phyloP scores from a whole-genome alignment of 2,888 invertebrate species.

The Phlogophora meticulosa region DNA sequence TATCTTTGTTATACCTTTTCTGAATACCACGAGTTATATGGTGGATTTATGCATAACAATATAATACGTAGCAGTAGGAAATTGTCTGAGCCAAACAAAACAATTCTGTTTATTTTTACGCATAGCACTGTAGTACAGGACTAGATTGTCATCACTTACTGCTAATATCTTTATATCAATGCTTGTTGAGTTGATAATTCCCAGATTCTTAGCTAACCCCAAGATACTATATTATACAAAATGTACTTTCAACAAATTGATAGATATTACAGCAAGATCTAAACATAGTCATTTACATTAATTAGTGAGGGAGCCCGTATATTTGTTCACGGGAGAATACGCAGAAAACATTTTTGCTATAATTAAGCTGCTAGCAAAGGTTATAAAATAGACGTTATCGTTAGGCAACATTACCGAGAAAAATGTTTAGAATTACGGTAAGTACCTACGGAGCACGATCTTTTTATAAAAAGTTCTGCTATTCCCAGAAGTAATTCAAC shows the following conservation, averaged over 20 bases:
- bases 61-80: conserved; percentile 36
- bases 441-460: not conserved
- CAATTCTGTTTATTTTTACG: conserved; percentile 48
- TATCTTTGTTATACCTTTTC: conserved; percentile 19
- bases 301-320: conserved; percentile 20
- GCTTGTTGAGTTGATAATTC: not conserved
- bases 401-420: conserved; percentile 36
- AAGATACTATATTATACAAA: conserved; percentile 1
- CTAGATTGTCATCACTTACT: conserved; percentile 27
- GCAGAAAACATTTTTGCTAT: conserved; percentile 43
- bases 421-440: conserved; percentile 33
- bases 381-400: conserved; percentile 44
- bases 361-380: conserved; percentile 27
- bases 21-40: conserved; percentile 23
- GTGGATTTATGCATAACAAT: conserved; percentile 18
- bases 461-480: conserved; percentile 20
- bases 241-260: conserved; percentile 20
- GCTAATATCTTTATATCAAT: conserved; percentile 11
- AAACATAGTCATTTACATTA: conserved; percentile 27
- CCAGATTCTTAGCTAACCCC: not conserved
- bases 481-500: conserved; percentile 38
- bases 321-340: conserved; percentile 40
- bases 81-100: conserved; percentile 54
- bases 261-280: conserved; percentile 20
- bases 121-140: conserved; percentile 16